These are phyloP conservation scores for Ficedula albicollis DNA, from an alignment of 2,797 vertebrate species.

Conservation along the genomic window DNA sequence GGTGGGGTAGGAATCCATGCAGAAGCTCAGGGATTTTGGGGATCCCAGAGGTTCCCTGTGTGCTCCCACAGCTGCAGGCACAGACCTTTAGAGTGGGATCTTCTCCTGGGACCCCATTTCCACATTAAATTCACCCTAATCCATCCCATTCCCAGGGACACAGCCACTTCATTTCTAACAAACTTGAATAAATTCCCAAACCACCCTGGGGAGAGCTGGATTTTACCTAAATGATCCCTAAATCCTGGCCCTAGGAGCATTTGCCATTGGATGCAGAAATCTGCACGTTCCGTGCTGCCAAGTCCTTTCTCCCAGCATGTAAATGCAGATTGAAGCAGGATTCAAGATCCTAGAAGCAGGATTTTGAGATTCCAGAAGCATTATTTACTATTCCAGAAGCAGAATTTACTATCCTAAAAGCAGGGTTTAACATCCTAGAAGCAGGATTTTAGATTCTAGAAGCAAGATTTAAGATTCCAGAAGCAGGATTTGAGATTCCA, in stretches of 20 bases:
- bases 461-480: no score
- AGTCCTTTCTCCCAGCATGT: neutral
- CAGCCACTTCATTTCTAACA: neutral
- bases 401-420: neutral
- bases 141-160: accelerated
- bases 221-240: neutral
- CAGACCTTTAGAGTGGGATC: accelerated
- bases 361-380: neutral
- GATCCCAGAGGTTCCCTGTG: neutral
- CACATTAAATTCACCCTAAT: neutral
- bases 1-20: neutral
- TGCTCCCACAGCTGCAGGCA: neutral
- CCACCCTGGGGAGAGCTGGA: neutral
- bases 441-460: neutral
- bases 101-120: neutral
- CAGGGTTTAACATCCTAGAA: no score
- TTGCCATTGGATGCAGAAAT: neutral
- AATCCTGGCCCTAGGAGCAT: neutral
- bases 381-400: neutral
- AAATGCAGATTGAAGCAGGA: neutral
- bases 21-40: neutral
- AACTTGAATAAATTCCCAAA: neutral
- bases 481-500: neutral
- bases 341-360: neutral
- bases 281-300: accelerated